Conservation (phyloP, 2,797 vertebrate species). For the Phataginus tetradactyla region DNA sequence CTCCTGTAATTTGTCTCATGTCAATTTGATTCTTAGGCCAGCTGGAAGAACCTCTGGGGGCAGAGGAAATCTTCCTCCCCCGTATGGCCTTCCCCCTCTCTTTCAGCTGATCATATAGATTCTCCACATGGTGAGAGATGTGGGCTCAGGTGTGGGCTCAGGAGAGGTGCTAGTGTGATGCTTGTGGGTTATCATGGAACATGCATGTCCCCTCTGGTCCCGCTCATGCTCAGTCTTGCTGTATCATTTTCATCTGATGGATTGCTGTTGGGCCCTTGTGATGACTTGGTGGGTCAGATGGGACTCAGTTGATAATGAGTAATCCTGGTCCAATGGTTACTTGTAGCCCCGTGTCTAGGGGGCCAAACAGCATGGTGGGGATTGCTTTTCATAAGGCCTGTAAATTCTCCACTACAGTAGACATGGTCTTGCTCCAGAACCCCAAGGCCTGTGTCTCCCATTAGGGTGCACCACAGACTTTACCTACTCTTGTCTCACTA, state of each 20-base stretch:
- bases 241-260: not conserved
- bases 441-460: not conserved
- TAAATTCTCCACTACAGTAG: not conserved
- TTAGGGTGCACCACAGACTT: not conserved
- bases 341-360: not conserved
- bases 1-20: too few relatives aligned
- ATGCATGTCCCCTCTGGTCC: not conserved
- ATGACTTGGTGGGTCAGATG: not conserved
- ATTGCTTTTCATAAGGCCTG: not conserved
- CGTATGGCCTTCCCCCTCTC: too few relatives aligned
- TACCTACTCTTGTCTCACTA: not conserved
- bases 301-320: not conserved
- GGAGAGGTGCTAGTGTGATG: too few relatives aligned
- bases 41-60: too few relatives aligned
- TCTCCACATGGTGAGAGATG: not conserved
- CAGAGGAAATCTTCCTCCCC: too few relatives aligned
- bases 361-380: not conserved
- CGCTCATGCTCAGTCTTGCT: not conserved
- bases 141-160: not conserved
- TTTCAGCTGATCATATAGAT: accelerated
- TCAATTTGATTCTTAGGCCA: too few relatives aligned
- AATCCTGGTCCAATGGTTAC: not conserved
- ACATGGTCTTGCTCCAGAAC: not conserved
- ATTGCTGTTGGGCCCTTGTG: not conserved
- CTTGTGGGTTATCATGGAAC: not conserved